Evolutionary conservation across 2,888 invertebrate genomes (phyloP), one percentile per base, ranked within the genome.

Genomic region (Monopis laevigella): DNA sequence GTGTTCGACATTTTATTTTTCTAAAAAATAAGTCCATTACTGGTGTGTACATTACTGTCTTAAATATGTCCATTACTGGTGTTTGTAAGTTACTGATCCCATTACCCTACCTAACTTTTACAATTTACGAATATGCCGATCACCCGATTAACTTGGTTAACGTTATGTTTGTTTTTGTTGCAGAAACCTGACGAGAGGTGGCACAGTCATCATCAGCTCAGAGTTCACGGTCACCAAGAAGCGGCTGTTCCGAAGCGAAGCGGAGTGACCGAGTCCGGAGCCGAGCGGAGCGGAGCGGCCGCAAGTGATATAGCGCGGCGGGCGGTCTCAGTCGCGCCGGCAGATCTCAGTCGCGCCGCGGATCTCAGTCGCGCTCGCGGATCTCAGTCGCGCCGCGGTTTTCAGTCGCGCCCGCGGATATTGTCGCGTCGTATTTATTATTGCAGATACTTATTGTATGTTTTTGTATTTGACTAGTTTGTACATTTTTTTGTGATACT

Each of bases 191-290:
- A 89, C 92, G 52, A 86, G 90, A 72, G 87, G 91, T 74, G 90
- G 90, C 68, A 92, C 93, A 53, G 89, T 95, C 61, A 88, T 94
- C 78, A 90, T 95, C 69, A 92, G 93, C 82, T 89, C 90, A 56
- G 90, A 89, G 65, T 96, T 93, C 83, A 88, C 88, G 62, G 83
- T 96, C 78, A 91, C 89, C 69, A 96, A 96, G 84, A 93, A 92
- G 74, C 95, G 95, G 80, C 82, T 96, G 56, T 95, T 94, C 84
- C 84, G 92, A 62, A 89, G 89, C 58, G 86, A 84, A 63, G 82
- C 85, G 54, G 75, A 81, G 63, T 78, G 65, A 73, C 62, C 52
- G 27, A 16, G 18, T n/a, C 13, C 28, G 12, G 19, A 2, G 27
- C 10, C 29, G 30, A 77, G 71, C 69, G 75, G 73, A n/a, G 18